A percentile compares a stretch with the other conserved stretches of the same genome.
These are phyloP conservation scores for Cynopterus sphinx DNA, from an alignment of 2,797 vertebrate species.

Conservation along the genomic window DNA sequence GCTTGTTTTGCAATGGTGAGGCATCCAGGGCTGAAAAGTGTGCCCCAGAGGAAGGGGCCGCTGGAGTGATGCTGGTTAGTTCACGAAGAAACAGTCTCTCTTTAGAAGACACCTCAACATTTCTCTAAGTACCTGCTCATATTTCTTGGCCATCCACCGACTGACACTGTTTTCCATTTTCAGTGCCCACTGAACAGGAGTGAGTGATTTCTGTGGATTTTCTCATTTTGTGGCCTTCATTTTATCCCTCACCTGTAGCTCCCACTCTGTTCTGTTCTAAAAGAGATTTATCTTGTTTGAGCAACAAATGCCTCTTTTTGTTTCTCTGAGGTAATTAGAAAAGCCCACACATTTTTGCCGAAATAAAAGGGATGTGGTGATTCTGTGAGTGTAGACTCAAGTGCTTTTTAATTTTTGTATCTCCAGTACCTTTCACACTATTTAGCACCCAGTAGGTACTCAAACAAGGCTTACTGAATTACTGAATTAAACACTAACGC, in stretches of 20 bases:
- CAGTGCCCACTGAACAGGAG: not conserved
- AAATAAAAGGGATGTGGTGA: not conserved
- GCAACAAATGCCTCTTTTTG: not conserved
- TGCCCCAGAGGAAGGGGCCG: not conserved
- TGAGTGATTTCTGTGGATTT: slow-evolving; percentile 37
- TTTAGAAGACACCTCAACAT: not conserved
- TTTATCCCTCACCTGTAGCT: not conserved
- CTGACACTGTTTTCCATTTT: not conserved
- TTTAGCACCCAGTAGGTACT: not conserved
- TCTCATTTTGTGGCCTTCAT: slow-evolving; percentile 20
- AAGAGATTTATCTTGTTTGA: not conserved
- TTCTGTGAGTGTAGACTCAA: not conserved
- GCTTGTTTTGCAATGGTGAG: not conserved
- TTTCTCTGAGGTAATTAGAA: slow-evolving; percentile 37
- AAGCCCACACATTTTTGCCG: not conserved
- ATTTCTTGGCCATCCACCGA: not conserved
- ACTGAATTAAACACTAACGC: not conserved
- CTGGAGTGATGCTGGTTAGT: not conserved
- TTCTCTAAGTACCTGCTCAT: not conserved
- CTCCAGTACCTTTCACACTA: not conserved
- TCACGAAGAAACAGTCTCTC: not conserved
- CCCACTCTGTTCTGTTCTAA: slow-evolving; percentile 34
- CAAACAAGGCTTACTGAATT: not conserved
- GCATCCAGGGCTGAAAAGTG: not conserved
- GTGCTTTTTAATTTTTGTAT: not conserved